Base-by-base conservation (phyloP, 2,113 vertebrate species). In the Podarcis raffonei region DNA sequence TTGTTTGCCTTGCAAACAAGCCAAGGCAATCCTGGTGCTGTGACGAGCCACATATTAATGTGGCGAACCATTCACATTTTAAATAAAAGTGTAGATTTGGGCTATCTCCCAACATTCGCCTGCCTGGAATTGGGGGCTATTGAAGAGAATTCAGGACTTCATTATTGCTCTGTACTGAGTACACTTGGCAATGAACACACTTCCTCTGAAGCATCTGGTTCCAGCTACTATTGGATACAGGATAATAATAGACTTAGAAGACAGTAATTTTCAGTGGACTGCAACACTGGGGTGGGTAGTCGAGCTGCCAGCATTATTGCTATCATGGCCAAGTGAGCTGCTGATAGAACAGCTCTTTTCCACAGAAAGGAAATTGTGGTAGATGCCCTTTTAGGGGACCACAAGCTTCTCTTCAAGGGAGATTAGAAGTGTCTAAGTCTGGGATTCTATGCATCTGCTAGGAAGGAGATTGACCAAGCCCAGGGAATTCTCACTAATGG, bases 141-240 rank as follows among this genome's bases (percentile, higher is more conserved):
- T 87, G 77, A 87, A 81, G 53, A 69, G 42, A 37, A 80, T 37
- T 71, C 76, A 81, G 86, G 57, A 35, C 42, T 87, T 81, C 86
- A 81, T 87, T 81, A 72, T 81, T 71, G 42, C 77, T 80, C 20
- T 71, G 13, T 37, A 42, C 66, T 72, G 66, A 81, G 86, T 71
- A 80, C 42, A 37, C 39, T 87, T 71, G 76, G 85, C 77, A 81
- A 72, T 37, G 9, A 35, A 39, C 4, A 35, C n/a, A n/a, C 42
- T 87, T 81, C 77, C 77, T 87, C 86, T 3, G 1, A 57, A 81
- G 77, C 86, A 71, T 80, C 65, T 80, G 85, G 37, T 87, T 87
- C 66, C 68, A 87, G 66, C 65, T 71, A 66, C 66, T 72, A 35
- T 59, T 81, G 77, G 86, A 35, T 69, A 69, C 86, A 81, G 86